Evolutionary conservation across 2,113 vertebrate species (phyloP).

Genomic region (Salvelinus namaycush): DNA sequence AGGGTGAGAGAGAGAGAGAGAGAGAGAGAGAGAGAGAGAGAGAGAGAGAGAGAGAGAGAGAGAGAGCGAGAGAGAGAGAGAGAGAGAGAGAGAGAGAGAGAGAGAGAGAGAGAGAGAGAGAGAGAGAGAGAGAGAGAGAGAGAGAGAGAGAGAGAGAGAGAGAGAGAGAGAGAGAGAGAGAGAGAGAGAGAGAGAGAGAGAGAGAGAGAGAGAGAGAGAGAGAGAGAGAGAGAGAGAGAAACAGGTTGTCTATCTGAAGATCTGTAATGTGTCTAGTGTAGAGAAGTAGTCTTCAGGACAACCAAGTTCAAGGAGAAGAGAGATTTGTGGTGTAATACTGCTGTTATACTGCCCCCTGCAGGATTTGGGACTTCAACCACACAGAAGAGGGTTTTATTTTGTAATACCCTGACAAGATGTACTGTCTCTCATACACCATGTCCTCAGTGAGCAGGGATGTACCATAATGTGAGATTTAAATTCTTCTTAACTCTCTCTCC

Average conservation of each 20-base stretch:
- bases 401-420: too few relatives aligned
- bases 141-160: not conserved
- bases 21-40: too few relatives aligned
- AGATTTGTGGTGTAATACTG: not conserved
- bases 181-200: not conserved
- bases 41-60: too few relatives aligned
- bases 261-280: too few relatives aligned
- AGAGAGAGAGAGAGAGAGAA: not conserved
- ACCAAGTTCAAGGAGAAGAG: not conserved
- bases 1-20: not conserved
- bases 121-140: not conserved
- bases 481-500: not conserved
- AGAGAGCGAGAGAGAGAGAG: too few relatives aligned
- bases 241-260: too few relatives aligned
- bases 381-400: too few relatives aligned
- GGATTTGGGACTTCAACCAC: not conserved
- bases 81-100: too few relatives aligned
- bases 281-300: not conserved
- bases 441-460: not conserved
- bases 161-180: too few relatives aligned
- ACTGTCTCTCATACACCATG: not conserved
- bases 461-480: not conserved
- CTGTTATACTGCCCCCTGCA: slow-evolving; percentile 34
- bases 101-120: not conserved
- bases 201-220: not conserved